Conservation (phyloP, 2,888 invertebrate genomes). For the Germaria angustata region DNA sequence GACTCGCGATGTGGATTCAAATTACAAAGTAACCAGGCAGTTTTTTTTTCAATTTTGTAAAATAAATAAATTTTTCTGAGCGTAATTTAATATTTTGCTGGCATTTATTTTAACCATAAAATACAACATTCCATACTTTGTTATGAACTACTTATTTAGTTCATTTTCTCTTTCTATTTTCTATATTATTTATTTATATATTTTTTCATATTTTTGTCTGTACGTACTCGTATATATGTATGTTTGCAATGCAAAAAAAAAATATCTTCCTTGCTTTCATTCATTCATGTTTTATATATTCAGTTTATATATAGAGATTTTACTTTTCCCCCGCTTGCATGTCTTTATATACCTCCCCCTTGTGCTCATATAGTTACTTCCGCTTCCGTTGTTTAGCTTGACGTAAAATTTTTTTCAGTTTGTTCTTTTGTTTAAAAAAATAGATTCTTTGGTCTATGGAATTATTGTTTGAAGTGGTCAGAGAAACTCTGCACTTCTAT, state of each 20-base stretch:
- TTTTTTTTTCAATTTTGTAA: no score
- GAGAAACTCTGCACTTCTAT: neutral
- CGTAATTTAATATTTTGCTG: neutral
- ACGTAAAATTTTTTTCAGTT: neutral
- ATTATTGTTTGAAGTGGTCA: constrained; percentile 39
- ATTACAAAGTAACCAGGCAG: no score
- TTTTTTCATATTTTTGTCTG: no score
- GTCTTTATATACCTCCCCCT: neutral
- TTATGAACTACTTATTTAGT: constrained; percentile 40
- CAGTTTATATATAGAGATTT: constrained; percentile 19
- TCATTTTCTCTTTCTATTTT: neutral
- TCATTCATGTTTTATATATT: neutral
- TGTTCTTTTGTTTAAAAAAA: neutral
- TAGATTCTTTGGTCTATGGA: neutral
- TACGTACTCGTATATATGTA: neutral
- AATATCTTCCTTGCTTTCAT: constrained; percentile 18
- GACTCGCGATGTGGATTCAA: no score
- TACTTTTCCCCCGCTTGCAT: neutral
- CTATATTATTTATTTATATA: no score
- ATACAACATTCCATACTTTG: constrained; percentile 31
- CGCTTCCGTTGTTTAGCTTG: constrained; percentile 65
- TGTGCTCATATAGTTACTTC: constrained; percentile 52
- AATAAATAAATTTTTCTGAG: no score
- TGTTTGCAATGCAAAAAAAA: constrained; percentile 46
- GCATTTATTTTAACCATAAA: neutral